Evolutionary conservation across 2,888 invertebrate genomes (phyloP), one percentile per base, ranked within the genome.

Genomic region (Disparrhopalites patrizii): DNA sequence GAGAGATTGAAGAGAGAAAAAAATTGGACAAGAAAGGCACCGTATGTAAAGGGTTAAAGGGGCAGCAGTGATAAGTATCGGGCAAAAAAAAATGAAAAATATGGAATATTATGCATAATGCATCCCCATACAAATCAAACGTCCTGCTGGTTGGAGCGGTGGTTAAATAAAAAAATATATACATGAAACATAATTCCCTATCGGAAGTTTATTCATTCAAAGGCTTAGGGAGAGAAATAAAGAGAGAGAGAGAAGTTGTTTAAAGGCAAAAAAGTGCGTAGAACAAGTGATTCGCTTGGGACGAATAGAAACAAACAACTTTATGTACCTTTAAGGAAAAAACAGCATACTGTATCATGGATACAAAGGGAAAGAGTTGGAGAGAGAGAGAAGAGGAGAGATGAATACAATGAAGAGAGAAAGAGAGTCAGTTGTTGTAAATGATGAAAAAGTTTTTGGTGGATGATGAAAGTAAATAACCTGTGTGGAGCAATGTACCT

Each of bases 401-500:
- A n/a, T n/a, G n/a, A n/a, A 10, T 40, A 40, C 4, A 40, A 13
- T 18, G 40, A 15, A 36, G 7, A 15, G 36, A 36, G 15, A 40
- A 18, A 40, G n/a, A 40, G 40, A 40, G 40, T 40, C 8, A 47
- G 47, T 47, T 47, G 47, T 47, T 47, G 20, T 25, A 47, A 47
- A 23, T n/a, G n/a, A n/a, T n/a, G n/a, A n/a, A n/a, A n/a, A n/a
- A n/a, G n/a, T n/a, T n/a, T n/a, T n/a, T n/a, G n/a, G 25, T 25
- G 54, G 30, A 30, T 23, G 57, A 57, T 38, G 57, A 40, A 57
- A 57, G 57, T 57, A 57, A 57, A 10, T 18, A 40, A 40, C 56
- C 56, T 57, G 57, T 20, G 8, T 57, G 40, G 57, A 40, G 57
- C 57, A 57, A 57, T 57, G 57, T 38, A 57, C 57, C 57, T 40